Percentiles rank a stretch among this genome's conserved stretches.
Evolutionary conservation across 2,888 invertebrate species (phyloP).

Genomic region (Drosophila neoperkinsi): DNA sequence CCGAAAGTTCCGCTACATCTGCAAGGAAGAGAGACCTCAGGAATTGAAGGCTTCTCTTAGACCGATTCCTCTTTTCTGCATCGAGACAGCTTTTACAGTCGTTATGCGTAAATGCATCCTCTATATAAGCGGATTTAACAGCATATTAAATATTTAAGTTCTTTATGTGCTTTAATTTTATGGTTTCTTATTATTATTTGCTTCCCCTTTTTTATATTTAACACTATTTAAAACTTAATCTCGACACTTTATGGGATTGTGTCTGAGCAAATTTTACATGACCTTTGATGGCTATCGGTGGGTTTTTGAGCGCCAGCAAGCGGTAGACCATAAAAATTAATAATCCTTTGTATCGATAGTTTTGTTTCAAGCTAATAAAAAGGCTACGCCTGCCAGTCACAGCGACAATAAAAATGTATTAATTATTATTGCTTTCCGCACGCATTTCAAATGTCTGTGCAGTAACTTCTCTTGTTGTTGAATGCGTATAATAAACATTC

Average conservation of each 20-base stretch:
- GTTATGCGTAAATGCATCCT: background rate
- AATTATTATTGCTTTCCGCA: slow-evolving; percentile 71
- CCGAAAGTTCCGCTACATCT: background rate
- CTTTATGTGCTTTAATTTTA: background rate
- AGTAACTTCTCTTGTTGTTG: slow-evolving; percentile 3
- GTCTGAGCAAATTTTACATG: slow-evolving; percentile 10
- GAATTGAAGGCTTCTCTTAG: background rate
- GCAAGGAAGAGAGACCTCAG: background rate
- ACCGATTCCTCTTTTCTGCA: background rate
- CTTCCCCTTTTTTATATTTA: background rate
- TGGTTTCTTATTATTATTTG: background rate
- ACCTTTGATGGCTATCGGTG: slow-evolving; percentile 16
- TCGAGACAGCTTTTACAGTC: background rate
- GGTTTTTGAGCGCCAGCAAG: slow-evolving; percentile 10
- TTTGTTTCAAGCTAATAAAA: slow-evolving; percentile 48
- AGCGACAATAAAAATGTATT: slow-evolving; percentile 61
- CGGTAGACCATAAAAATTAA: slow-evolving; percentile 48
- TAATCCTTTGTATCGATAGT: slow-evolving; percentile 47
- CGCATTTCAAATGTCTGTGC: slow-evolving; percentile 52
- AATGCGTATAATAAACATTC: slow-evolving; percentile 48
- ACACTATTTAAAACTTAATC: slow-evolving; percentile 24
- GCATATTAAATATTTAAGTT: background rate
- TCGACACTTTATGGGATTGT: slow-evolving; percentile 30
- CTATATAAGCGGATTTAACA: background rate
- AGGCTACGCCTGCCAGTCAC: slow-evolving; percentile 38